These are phyloP conservation scores for Cotesia congregata DNA, from an alignment of 2,888 invertebrate genomes.

Conservation along the genomic window DNA sequence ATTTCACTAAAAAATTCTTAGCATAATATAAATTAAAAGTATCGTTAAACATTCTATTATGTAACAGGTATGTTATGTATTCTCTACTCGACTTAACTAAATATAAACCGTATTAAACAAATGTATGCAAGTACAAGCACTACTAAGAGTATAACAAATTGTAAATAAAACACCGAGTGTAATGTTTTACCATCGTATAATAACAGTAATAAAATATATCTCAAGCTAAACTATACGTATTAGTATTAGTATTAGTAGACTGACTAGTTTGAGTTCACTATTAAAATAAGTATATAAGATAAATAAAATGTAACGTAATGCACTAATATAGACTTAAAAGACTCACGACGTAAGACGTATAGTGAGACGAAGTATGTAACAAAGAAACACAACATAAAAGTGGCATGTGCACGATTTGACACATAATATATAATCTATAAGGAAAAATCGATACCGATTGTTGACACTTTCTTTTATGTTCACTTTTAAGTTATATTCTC, in stretches of 20 bases:
- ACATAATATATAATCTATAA: not conserved
- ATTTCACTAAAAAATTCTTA: too few relatives aligned
- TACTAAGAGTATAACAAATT: not conserved
- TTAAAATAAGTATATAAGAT: not conserved
- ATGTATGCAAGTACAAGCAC: not conserved
- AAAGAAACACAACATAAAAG: not conserved
- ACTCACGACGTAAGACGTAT: not conserved
- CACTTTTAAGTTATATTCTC: too few relatives aligned
- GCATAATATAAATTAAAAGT: not conserved
- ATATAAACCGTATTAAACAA: not conserved
- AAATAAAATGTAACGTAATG: not conserved
- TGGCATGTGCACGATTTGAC: not conserved
- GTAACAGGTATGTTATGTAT: not conserved
- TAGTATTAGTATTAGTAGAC: too few relatives aligned
- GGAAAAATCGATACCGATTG: constrained; percentile 1
- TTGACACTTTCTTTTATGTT: not conserved
- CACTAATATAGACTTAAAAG: not conserved
- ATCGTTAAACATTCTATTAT: not conserved
- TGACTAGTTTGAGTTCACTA: too few relatives aligned
- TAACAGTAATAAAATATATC: not conserved
- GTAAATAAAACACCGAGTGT: not conserved
- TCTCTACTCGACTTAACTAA: not conserved
- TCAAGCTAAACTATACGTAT: too few relatives aligned
- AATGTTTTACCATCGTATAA: not conserved
- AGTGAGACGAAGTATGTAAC: not conserved